Conservation (phyloP, 2,113 vertebrate genomes). For the Tupaia chinensis region DNA sequence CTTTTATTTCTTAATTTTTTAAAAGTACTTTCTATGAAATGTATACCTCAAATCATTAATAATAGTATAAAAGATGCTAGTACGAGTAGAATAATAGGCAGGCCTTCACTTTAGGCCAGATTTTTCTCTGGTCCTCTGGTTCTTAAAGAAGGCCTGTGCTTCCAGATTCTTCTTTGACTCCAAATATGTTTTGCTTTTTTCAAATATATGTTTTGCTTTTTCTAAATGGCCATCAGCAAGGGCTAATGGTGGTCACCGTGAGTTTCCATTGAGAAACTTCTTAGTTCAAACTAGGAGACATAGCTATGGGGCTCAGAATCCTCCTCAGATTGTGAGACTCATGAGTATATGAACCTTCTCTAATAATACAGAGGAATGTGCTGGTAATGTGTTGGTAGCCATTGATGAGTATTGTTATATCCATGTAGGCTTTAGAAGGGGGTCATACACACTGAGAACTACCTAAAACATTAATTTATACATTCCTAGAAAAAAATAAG, state of each 20-base stretch:
- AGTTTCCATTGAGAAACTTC: neutral
- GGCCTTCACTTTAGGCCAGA: neutral
- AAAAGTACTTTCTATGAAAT: neutral
- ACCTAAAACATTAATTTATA: neutral
- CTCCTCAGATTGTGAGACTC: neutral
- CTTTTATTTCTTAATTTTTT: neutral
- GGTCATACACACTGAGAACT: neutral
- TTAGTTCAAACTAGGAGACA: slow-evolving; percentile 9
- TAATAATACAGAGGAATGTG: neutral
- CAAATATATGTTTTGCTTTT: neutral
- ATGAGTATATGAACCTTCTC: neutral
- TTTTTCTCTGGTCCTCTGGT: neutral
- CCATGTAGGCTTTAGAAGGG: neutral
- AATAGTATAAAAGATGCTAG: neutral
- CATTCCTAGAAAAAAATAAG: slow-evolving; percentile 36
- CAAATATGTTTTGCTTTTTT: neutral
- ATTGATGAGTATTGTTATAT: neutral
- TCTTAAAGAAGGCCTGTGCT: neutral
- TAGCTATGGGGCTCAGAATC: neutral
- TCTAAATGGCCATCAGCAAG: neutral
- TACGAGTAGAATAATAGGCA: neutral
- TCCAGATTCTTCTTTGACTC: slow-evolving; percentile 37
- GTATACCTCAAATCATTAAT: neutral
- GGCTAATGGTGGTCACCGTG: neutral
- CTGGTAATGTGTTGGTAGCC: neutral